These are phyloP conservation scores for Vulpes lagopus DNA, from an alignment of 2,113 vertebrate species.

Conservation along the genomic window DNA sequence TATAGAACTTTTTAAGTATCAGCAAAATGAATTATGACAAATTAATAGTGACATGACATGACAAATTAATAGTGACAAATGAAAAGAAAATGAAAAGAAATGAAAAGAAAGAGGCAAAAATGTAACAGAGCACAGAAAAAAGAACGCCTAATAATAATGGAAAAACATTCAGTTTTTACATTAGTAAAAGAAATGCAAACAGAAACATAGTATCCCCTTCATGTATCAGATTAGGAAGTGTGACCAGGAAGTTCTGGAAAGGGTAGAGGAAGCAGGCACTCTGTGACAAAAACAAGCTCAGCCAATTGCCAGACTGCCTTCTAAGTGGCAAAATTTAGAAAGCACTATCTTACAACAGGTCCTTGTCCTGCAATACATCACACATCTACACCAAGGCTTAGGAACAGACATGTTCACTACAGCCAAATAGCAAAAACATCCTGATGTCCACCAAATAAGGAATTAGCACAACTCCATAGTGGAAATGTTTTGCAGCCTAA, in stretches of 20 bases:
- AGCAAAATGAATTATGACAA: slow-evolving; percentile 50
- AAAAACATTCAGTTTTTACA: background rate
- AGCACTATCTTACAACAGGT: background rate
- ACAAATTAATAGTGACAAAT: background rate
- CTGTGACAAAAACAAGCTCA: background rate
- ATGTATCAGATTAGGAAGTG: background rate
- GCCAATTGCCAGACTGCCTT: background rate
- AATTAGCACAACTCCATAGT: background rate
- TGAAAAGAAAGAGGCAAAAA: background rate
- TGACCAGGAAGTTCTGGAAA: background rate
- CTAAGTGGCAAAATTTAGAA: background rate
- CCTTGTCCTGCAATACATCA: background rate
- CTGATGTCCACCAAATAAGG: background rate
- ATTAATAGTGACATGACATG: background rate
- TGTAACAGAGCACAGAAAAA: background rate
- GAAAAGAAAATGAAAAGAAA: background rate
- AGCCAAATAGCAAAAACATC: background rate
- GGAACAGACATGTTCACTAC: background rate
- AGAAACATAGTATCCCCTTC: background rate
- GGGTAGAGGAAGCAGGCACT: background rate
- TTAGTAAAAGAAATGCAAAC: background rate
- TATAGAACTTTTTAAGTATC: background rate
- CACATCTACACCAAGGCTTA: background rate
- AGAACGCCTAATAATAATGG: background rate
- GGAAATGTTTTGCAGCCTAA: background rate